Conservation (phyloP, 2,113 vertebrate species). For the Orthonyx spaldingii region DNA sequence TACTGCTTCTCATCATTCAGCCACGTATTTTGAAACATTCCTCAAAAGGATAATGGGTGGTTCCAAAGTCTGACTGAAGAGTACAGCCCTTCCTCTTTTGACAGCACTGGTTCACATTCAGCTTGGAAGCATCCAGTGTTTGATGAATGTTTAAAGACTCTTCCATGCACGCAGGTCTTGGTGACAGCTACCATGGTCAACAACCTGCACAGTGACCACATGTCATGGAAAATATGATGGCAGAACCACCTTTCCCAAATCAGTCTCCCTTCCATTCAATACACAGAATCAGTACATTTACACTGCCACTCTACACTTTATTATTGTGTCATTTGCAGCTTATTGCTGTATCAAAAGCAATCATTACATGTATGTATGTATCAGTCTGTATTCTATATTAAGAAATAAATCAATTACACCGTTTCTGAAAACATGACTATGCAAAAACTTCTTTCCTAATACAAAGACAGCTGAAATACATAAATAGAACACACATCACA, state of each 20-base stretch:
- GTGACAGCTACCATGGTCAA: background rate
- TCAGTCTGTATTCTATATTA: background rate
- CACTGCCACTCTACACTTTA: background rate
- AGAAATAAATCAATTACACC: background rate
- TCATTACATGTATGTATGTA: background rate
- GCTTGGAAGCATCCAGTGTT: background rate
- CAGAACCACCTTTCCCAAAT: background rate
- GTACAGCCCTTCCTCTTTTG: background rate
- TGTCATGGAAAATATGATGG: background rate
- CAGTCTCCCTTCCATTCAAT: background rate
- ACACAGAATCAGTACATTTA: background rate
- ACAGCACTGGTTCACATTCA: background rate
- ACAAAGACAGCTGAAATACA: background rate
- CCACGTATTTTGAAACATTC: background rate
- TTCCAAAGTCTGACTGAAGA: background rate
- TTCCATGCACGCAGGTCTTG: accelerated
- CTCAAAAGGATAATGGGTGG: background rate
- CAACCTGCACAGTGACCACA: background rate
- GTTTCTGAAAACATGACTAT: background rate
- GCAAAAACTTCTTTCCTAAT: background rate
- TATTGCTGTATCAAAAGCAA: background rate
- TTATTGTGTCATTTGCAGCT: background rate
- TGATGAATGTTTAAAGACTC: background rate
- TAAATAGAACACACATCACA: background rate
- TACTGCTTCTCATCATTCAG: background rate